Percentiles rank a stretch among this genome's conserved stretches.
phyloP scores from a whole-genome alignment of 2,113 vertebrate genomes.

The Grantiella picta region DNA sequence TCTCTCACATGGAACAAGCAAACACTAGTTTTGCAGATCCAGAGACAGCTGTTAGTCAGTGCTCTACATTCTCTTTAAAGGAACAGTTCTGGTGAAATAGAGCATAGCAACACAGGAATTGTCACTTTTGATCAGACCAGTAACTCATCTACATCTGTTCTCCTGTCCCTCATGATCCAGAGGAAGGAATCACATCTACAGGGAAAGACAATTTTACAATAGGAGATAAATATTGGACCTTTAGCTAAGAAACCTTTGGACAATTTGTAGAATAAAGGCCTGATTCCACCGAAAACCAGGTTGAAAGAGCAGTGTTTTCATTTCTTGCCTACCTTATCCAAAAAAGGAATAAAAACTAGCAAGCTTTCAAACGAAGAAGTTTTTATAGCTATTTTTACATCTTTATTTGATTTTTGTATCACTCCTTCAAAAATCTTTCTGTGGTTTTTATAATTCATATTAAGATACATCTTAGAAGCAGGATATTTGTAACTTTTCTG shows the following conservation, averaged over 20 bases:
- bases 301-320: background rate
- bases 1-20: background rate
- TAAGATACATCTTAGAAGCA: background rate
- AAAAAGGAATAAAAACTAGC: background rate
- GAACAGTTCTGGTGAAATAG: constrained; percentile 26
- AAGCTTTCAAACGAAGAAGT: background rate
- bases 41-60: background rate
- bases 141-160: background rate
- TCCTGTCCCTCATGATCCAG: background rate
- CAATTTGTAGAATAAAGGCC: background rate
- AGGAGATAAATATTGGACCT: background rate
- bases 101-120: constrained; percentile 13
- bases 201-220: background rate
- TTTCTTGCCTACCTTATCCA: background rate
- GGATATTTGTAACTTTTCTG: background rate
- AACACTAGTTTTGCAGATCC: background rate
- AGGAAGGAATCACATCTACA: background rate
- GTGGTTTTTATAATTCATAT: background rate
- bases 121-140: constrained; percentile 20
- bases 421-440: background rate
- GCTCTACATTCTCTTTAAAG: background rate
- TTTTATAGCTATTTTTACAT: background rate
- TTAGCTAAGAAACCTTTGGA: background rate
- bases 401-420: background rate
- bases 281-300: background rate